These are phyloP conservation scores for Antennarius striatus DNA, from an alignment of 2,113 vertebrate species.

Conservation along the genomic window DNA sequence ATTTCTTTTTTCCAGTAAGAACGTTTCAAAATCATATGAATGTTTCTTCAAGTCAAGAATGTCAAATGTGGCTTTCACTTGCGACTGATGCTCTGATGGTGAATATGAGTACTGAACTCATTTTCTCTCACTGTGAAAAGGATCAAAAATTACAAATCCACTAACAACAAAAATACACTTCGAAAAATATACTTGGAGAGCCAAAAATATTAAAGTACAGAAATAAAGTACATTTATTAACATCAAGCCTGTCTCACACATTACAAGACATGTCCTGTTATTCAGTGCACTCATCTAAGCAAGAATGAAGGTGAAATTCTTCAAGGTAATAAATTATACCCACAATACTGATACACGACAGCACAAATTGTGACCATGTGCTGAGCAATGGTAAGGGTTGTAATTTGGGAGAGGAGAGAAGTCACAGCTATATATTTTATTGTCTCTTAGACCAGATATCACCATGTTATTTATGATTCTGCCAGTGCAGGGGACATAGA, in stretches of 20 bases:
- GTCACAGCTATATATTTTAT: slow-evolving; percentile 36
- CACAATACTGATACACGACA: slow-evolving; percentile 29
- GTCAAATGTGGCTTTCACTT: too few species aligned
- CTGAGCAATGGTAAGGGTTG: slow-evolving; percentile 37
- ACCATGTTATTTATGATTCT: slow-evolving; percentile 49
- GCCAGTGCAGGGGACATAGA: slow-evolving; percentile 15
- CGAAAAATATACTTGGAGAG: too few species aligned
- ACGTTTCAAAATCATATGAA: too few species aligned
- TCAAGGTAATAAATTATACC: slow-evolving; percentile 2
- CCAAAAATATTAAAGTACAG: neutral
- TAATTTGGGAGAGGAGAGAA: slow-evolving; percentile 42
- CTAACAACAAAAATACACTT: too few species aligned
- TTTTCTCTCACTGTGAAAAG: too few species aligned
- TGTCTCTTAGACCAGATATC: slow-evolving; percentile 30
- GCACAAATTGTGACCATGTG: slow-evolving; percentile 39
- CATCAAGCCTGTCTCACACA: neutral
- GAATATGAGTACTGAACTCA: too few species aligned
- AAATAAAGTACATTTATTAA: neutral
- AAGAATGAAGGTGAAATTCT: slow-evolving; percentile 21
- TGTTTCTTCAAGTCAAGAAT: too few species aligned
- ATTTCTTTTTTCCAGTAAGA: too few species aligned
- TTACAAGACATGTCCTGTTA: neutral
- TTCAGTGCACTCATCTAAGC: slow-evolving; percentile 1
- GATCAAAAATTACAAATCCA: too few species aligned
- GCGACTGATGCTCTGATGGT: too few species aligned